Evolutionary conservation across 2,113 vertebrate species (phyloP), one percentile per base, ranked within the genome.

Genomic region (Hystrix cristata): DNA sequence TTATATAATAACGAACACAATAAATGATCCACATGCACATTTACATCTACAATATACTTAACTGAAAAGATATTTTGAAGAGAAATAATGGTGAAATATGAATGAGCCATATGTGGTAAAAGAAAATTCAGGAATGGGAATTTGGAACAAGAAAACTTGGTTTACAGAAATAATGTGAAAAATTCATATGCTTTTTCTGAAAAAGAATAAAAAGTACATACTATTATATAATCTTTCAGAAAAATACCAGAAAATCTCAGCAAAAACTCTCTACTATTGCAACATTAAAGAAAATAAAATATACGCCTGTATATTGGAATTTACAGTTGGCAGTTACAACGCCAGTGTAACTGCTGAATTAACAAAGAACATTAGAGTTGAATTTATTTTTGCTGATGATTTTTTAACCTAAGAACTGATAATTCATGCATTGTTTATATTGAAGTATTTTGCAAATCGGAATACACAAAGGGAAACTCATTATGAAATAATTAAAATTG

Each of bases 11-110:
- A 21, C 34, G 34, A 78, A 9, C 78, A 72, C 0, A 88, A 62
- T 59, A 80, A 91, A 51, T 3, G 91, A 79, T 53, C 8, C 9
- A 72, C 21, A 27, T 16, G 7, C 25, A 53, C 18, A 19, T 12
- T 8, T 31, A 78, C 46, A 31, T 6, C 48, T 23, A 53, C 69
- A 78, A 12, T 55, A 78, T 53, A 43, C 12, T 57, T 80, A 48
- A 29, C 10, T 71, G 5, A 76, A 71, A 34, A 79, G 14, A 79
- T 71, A 84, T 59, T 95, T 59, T 88, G 60, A 94, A 91, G 96
- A 55, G 79, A 72, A 83, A n/a, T 55, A 95, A 23, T 57, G 15
- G 1, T 51, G 8, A 91, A 46, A 53, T 1, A 46, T 16, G 16
- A 65, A 48, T 57, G 46, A 83, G 7, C 34, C 64, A 48, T n/a